These are phyloP conservation scores for Pao palembangensis DNA, from an alignment of 2,113 vertebrate genomes.

Conservation along the genomic window DNA sequence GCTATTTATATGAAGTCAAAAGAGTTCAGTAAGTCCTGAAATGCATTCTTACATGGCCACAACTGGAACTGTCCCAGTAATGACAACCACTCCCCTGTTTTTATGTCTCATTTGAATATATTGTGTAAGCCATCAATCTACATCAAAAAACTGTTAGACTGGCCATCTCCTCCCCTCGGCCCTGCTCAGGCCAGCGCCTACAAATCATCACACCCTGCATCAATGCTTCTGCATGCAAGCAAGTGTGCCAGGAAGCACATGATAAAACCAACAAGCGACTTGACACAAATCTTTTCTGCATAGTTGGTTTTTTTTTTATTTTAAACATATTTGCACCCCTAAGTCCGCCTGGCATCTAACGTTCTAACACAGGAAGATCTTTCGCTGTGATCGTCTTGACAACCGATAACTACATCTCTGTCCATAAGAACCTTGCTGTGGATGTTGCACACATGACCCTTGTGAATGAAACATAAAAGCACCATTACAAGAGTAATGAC, in stretches of 20 bases:
- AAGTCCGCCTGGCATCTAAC: constrained; percentile 17
- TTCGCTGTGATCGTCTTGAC: constrained; percentile 54
- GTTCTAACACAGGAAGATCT: constrained; percentile 29
- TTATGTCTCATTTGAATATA: constrained; percentile 76
- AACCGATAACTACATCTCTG: constrained; percentile 41
- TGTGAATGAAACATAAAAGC: constrained; percentile 59
- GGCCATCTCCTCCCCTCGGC: constrained; percentile 49
- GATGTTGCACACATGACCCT: constrained; percentile 52
- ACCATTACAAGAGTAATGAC: constrained; percentile 72
- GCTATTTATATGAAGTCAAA: no score
- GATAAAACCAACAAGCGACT: constrained; percentile 1
- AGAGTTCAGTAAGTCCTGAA: no score
- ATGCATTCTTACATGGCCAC: constrained; percentile 1
- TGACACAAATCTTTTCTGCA: neutral
- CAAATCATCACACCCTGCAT: constrained; percentile 42
- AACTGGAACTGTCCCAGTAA: constrained; percentile 37
- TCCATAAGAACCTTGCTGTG: constrained; percentile 47
- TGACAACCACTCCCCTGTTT: constrained; percentile 54
- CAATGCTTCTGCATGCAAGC: constrained; percentile 34
- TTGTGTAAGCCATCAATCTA: constrained; percentile 80
- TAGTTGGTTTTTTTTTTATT: neutral
- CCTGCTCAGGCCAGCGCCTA: constrained; percentile 41
- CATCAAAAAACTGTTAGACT: constrained; percentile 76
- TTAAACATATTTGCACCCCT: neutral
- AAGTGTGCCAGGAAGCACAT: constrained; percentile 14